These are phyloP conservation scores for Grammomys dolichurus DNA, from an alignment of 2,113 vertebrate genomes.

Conservation along the genomic window DNA sequence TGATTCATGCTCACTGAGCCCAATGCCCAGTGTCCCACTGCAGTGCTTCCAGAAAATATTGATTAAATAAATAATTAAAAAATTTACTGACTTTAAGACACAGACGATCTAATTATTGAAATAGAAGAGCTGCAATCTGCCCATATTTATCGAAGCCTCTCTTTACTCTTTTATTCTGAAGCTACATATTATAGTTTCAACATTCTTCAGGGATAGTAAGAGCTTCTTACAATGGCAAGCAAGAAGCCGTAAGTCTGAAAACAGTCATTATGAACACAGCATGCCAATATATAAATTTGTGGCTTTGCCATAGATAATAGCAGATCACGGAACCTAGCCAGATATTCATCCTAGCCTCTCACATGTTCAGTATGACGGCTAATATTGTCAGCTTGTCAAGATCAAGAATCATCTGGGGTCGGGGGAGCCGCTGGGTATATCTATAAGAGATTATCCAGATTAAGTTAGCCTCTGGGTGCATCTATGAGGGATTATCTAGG, in stretches of 20 bases:
- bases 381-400: background rate
- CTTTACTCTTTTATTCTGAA: background rate
- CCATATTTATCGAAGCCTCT: background rate
- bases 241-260: background rate
- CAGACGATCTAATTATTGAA: conserved; percentile 15
- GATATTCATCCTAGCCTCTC: background rate
- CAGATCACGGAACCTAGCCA: background rate
- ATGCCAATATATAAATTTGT: background rate
- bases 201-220: background rate
- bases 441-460: background rate
- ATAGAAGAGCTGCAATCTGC: background rate
- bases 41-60: conserved; percentile 28
- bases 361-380: background rate
- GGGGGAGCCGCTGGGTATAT: background rate
- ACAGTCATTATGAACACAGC: background rate
- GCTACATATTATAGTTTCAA: background rate
- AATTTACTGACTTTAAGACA: conserved; percentile 36
- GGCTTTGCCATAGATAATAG: background rate
- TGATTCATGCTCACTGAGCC: conserved; percentile 8
- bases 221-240: background rate
- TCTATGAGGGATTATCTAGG: background rate
- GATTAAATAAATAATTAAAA: conserved; percentile 53
- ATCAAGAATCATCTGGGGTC: too few relatives aligned
- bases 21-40: background rate
- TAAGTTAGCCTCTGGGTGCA: too few relatives aligned